Percentiles rank a stretch among this genome's conserved stretches.
Conservation (phyloP, 1,140 invertebrate species). For the Ectropis grisescens region DNA sequence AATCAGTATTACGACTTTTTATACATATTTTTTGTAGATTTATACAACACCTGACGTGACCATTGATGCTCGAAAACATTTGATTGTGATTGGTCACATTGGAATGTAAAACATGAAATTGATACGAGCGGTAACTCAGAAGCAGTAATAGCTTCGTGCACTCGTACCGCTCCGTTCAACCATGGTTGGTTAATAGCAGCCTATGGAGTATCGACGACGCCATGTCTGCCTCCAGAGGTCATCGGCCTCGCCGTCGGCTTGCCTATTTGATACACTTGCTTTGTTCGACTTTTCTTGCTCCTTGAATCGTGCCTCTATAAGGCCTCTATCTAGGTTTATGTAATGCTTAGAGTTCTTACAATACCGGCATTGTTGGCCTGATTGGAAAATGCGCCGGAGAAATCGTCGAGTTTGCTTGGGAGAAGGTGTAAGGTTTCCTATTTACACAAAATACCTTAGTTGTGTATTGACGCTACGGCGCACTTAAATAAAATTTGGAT, state of each 20-base stretch:
- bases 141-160: background rate
- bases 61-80: background rate
- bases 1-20: background rate
- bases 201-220: slow-evolving; percentile 42
- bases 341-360: background rate
- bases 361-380: background rate
- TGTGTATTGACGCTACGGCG: background rate
- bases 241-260: slow-evolving; percentile 24
- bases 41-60: background rate
- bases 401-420: background rate
- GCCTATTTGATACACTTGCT: slow-evolving; percentile 31
- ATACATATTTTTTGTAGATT: background rate
- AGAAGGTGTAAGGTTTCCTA: background rate
- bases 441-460: too few relatives aligned
- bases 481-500: too few relatives aligned
- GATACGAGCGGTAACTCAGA: background rate
- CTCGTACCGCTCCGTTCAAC: slow-evolving; percentile 6
- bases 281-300: slow-evolving; percentile 25
- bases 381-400: background rate
- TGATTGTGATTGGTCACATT: background rate
- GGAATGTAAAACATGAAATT: background rate
- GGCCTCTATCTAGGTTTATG: slow-evolving; percentile 9
- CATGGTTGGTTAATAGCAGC: slow-evolving; percentile 19
- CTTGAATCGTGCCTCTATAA: slow-evolving; percentile 10
- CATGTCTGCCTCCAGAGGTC: slow-evolving; percentile 39